phyloP scores from a whole-genome alignment of 2,113 vertebrate species.

The Hiodon alosoides region DNA sequence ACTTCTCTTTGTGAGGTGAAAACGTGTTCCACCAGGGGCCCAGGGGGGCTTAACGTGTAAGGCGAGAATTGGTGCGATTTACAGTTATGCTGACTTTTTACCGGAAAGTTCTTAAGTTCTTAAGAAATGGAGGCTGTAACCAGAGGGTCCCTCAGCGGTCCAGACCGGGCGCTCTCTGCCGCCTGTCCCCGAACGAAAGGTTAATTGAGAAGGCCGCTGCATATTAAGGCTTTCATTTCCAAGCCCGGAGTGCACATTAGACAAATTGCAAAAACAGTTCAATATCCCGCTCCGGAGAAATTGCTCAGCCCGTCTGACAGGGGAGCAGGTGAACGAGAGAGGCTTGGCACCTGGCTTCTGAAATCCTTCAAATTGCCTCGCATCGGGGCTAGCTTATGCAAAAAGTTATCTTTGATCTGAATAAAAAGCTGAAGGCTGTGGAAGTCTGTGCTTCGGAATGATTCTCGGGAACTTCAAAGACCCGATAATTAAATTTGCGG shows the following conservation, averaged over 20 bases:
- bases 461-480: constrained; percentile 62
- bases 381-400: constrained; percentile 33
- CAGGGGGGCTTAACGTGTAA: no score
- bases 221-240: constrained; percentile 9
- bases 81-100: no score
- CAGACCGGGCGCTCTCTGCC: background rate
- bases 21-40: no score
- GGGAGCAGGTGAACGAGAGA: constrained; percentile 29
- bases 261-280: constrained; percentile 23
- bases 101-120: background rate
- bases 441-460: constrained; percentile 45
- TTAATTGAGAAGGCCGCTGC: constrained; percentile 16
- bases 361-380: constrained; percentile 30
- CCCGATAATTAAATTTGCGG: constrained; percentile 56
- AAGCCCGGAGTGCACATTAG: constrained; percentile 17
- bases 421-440: constrained; percentile 53
- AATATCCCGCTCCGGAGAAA: constrained; percentile 20
- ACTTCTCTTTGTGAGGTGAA: no score
- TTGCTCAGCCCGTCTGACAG: constrained; percentile 26
- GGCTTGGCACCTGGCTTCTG: constrained; percentile 34
- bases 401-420: constrained; percentile 50
- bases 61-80: no score
- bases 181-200: constrained; percentile 4
- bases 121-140: constrained; percentile 2
- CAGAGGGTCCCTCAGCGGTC: constrained; percentile 11